Base-by-base conservation (phyloP, 2,797 vertebrate species). In the Pangasius djambal region DNA sequence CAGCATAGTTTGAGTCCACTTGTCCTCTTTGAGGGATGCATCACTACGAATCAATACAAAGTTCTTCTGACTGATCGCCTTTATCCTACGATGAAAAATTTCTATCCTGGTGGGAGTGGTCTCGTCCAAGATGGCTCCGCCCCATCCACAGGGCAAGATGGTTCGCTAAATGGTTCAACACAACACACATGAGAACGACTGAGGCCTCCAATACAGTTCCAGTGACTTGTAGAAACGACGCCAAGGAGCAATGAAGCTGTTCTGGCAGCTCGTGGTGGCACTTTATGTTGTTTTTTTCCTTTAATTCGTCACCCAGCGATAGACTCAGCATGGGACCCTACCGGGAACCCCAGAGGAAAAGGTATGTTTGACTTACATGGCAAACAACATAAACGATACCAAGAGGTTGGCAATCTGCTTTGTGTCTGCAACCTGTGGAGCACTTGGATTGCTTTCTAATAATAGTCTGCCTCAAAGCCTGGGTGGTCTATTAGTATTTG, bases 401-500 rank as follows among this genome's bases (percentile, higher is more conserved):
- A 31, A 57, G 74, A 79, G 78, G 79, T 28, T 52, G 83, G 63
- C 57, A 81, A 69, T 59, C 74, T 86, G 88, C 18, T 89, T 88
- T 57, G 61, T 79, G 88, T 88, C 83, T 88, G 44, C 10, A 52
- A 85, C 83, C 31, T 25, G 22, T 37, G 61, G 86, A 37, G 75
- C 10, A 13, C 9, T 87, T 81, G 48, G 83, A 86, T 79, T 15
- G 72, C 44, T 63, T 69, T 84, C 83, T 88, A 52, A 70, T 69
- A 85, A 89, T 77, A 86, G 48, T 61, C 78, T 82, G 55, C 34
- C 16, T 59, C 34, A 20, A 52, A 59, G 34, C 20, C 74, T 81
- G 88, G 88, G 88, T 88, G 88, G 83, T 89, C 88, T 67, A 55
- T 75, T 40, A 85, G 37, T 7, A 25, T 84, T 55, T 40, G 61